A percentile compares a stretch with the other conserved stretches of the same genome.
phyloP scores from a whole-genome alignment of 2,113 vertebrate genomes.

The Parus major region DNA sequence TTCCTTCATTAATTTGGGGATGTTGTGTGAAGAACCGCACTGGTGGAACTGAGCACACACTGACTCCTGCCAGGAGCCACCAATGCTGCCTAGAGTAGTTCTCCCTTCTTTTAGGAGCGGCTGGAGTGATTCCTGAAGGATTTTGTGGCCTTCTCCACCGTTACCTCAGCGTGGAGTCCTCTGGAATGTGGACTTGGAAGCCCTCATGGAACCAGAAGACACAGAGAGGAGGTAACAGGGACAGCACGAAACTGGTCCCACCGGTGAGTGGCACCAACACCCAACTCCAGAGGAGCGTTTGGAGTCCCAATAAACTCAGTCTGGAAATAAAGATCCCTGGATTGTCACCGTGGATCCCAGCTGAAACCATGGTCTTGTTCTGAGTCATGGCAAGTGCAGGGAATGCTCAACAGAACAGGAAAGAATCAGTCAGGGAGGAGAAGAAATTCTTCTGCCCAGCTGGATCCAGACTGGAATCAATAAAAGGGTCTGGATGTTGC shows the following conservation, averaged over 20 bases:
- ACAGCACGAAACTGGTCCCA: neutral
- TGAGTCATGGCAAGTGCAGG: neutral
- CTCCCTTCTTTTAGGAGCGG: neutral
- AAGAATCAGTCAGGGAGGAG: neutral
- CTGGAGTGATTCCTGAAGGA: neutral
- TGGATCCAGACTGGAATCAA: neutral
- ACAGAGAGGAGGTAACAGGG: neutral
- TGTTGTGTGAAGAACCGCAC: fast-evolving
- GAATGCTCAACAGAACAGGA: neutral
- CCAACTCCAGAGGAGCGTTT: fast-evolving
- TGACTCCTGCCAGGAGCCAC: neutral
- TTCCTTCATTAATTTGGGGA: neutral
- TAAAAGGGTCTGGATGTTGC: neutral
- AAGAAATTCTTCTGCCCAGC: neutral
- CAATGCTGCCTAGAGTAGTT: neutral
- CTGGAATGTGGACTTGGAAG: neutral
- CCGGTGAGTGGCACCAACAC: neutral
- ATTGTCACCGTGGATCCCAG: neutral
- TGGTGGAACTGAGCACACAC: neutral
- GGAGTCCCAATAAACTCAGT: neutral
- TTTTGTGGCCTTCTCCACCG: fast-evolving
- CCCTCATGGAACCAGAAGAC: too few relatives aligned
- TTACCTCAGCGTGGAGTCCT: fast-evolving
- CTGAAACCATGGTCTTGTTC: neutral
- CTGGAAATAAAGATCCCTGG: neutral